Evolutionary conservation across 2,113 vertebrate genomes (phyloP).

Genomic region (Falco punctatus): DNA sequence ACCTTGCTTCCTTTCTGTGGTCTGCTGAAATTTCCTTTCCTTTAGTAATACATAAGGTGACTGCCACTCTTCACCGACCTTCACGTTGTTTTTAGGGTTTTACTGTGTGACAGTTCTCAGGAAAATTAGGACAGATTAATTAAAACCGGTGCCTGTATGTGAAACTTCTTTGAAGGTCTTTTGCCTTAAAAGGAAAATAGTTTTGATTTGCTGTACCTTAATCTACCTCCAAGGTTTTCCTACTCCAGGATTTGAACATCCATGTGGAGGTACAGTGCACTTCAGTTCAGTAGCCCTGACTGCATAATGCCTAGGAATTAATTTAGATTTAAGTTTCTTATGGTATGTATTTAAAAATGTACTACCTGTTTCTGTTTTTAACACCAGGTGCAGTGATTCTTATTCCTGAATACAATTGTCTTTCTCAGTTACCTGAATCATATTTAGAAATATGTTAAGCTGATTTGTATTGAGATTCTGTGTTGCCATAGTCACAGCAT

Average conservation of each 20-base stretch:
- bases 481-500: neutral
- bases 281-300: neutral
- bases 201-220: neutral
- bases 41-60: neutral
- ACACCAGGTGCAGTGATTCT: neutral
- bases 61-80: neutral
- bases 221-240: neutral
- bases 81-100: neutral
- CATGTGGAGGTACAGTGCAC: neutral
- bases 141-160: neutral
- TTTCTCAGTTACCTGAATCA: neutral
- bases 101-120: neutral
- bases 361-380: neutral
- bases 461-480: neutral
- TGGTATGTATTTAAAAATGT: neutral
- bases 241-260: neutral
- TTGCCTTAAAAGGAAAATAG: neutral
- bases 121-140: slow-evolving; percentile 16
- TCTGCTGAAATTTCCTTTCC: neutral
- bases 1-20: neutral
- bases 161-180: neutral
- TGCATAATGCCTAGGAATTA: neutral
- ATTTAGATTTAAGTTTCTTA: neutral
- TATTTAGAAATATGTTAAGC: neutral
- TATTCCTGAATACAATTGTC: neutral